Evolutionary conservation across 2,797 vertebrate species (phyloP).

Genomic region (Malacoctenus gilli): DNA sequence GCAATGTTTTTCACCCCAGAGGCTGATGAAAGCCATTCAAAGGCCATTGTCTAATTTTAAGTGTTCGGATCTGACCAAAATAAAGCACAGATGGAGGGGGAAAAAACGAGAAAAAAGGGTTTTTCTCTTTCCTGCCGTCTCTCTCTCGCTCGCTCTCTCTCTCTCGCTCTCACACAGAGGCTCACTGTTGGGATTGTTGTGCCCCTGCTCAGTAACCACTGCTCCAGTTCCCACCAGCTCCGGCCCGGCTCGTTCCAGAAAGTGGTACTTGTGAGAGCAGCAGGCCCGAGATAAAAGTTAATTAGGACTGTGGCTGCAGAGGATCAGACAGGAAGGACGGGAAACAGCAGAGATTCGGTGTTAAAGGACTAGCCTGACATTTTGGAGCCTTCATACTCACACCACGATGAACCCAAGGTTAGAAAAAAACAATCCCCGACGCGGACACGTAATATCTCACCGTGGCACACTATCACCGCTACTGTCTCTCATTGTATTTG

Average conservation of each 20-base stretch:
- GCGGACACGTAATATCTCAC: slow-evolving; percentile 11
- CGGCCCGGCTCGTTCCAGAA: slow-evolving; percentile 50
- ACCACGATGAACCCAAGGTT: slow-evolving; percentile 1
- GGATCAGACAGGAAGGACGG: slow-evolving; percentile 35
- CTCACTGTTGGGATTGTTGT: slow-evolving; percentile 27
- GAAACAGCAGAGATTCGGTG: slow-evolving; percentile 31
- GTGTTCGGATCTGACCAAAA: slow-evolving; percentile 50
- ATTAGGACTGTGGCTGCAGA: slow-evolving; percentile 60
- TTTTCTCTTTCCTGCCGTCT: slow-evolving; percentile 7
- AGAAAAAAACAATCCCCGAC: too few relatives aligned
- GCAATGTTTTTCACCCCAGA: slow-evolving; percentile 24
- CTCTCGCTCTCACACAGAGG: slow-evolving; percentile 3
- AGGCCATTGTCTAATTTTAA: slow-evolving; percentile 45
- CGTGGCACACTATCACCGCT: background rate
- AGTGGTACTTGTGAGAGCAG: slow-evolving; percentile 49
- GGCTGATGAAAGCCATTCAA: slow-evolving; percentile 41
- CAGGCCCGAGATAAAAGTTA: slow-evolving; percentile 62
- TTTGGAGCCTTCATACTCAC: slow-evolving; percentile 37
- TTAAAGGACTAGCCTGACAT: slow-evolving; percentile 58
- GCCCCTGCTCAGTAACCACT: slow-evolving; percentile 35
- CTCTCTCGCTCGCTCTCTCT: background rate
- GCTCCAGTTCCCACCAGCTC: slow-evolving; percentile 62
- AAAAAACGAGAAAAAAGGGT: slow-evolving; percentile 42
- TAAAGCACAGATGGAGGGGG: slow-evolving; percentile 27
- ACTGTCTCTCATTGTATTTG: slow-evolving; percentile 34